phyloP scores from a whole-genome alignment of 2,113 vertebrate species.

The Heteronetta atricapilla region DNA sequence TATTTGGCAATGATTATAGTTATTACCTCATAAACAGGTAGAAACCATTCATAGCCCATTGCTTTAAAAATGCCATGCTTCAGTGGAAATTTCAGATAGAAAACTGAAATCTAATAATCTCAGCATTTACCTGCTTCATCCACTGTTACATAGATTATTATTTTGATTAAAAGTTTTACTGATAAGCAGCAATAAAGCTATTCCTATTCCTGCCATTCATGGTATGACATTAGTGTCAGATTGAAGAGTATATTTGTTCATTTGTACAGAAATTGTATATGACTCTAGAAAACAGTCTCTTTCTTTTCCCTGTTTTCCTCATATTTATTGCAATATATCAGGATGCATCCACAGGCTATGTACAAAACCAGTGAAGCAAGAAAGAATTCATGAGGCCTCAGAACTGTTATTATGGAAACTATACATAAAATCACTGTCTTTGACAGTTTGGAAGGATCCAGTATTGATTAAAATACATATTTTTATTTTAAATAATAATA shows the following conservation, averaged over 20 bases:
- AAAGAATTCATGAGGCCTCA: background rate
- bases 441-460: background rate
- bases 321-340: background rate
- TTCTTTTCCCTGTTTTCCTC: background rate
- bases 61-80: background rate
- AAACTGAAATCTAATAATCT: background rate
- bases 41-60: background rate
- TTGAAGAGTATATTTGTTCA: background rate
- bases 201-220: background rate
- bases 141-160: background rate
- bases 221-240: background rate
- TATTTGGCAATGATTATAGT: background rate
- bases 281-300: background rate
- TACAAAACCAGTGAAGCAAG: background rate
- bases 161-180: background rate
- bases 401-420: background rate
- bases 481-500: background rate
- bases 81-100: background rate
- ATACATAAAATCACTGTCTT: background rate
- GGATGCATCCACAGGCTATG: background rate
- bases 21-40: background rate
- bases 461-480: background rate
- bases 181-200: background rate
- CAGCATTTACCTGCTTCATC: background rate
- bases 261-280: background rate